phyloP scores from a whole-genome alignment of 1,140 invertebrate genomes.

The Cydia fagiglandana region DNA sequence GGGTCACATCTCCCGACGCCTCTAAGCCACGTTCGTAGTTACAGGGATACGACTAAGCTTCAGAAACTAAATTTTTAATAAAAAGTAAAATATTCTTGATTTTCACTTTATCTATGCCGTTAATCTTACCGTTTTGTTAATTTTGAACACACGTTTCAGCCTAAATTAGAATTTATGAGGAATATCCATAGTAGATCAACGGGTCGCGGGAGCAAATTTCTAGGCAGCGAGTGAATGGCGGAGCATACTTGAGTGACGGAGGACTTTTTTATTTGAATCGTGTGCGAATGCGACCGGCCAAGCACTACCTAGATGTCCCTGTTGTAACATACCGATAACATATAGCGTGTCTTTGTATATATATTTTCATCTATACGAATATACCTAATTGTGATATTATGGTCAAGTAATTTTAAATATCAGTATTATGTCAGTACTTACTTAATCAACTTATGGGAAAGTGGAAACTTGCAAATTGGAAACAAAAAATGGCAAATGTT shows the following conservation, averaged over 20 bases:
- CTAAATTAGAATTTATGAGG: neutral
- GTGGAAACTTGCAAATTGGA: no score
- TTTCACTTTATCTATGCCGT: neutral
- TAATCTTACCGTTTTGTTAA: neutral
- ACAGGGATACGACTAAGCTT: slow-evolving; percentile 51
- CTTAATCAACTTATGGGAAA: no score
- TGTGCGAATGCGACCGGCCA: slow-evolving; percentile 71
- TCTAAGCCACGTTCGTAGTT: slow-evolving; percentile 45
- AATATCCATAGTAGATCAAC: slow-evolving; percentile 52
- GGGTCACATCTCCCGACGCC: slow-evolving; percentile 69
- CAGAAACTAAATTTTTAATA: neutral
- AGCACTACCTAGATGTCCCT: slow-evolving; percentile 38
- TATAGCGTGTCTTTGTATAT: neutral
- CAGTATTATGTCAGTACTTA: no score
- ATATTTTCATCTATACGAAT: no score
- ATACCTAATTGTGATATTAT: no score
- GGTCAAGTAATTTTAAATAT: no score
- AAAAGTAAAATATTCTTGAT: slow-evolving; percentile 1
- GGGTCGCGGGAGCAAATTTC: slow-evolving; percentile 63
- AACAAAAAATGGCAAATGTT: no score
- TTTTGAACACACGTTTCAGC: neutral
- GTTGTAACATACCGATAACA: slow-evolving; percentile 39
- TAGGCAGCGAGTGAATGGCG: slow-evolving; percentile 72
- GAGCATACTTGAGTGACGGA: slow-evolving; percentile 78
- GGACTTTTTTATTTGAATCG: slow-evolving; percentile 79